Conservation (phyloP, 2,113 vertebrate species). For the Oplegnathus fasciatus region DNA sequence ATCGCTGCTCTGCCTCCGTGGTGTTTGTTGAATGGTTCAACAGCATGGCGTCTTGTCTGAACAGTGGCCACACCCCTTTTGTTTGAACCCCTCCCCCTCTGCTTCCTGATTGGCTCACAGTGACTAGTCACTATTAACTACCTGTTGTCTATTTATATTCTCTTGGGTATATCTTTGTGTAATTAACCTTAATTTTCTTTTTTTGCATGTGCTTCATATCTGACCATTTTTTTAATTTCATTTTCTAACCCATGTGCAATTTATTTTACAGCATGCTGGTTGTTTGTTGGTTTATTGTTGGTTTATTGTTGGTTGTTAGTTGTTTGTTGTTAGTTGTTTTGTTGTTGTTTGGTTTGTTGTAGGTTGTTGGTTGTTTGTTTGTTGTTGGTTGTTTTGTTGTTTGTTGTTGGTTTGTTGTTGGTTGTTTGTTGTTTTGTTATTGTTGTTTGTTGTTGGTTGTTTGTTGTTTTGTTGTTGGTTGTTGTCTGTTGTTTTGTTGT, state of each 20-base stretch:
- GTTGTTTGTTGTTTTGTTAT: too few species aligned
- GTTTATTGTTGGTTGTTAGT: not conserved
- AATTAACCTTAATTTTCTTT: not conserved
- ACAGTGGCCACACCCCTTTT: not conserved
- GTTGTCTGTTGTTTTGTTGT: too few species aligned
- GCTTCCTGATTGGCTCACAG: conserved; percentile 1
- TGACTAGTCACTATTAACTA: not conserved
- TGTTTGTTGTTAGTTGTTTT: too few species aligned
- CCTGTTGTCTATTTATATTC: not conserved
- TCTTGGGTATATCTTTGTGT: not conserved
- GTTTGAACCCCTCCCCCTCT: not conserved
- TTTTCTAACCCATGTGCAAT: not conserved
- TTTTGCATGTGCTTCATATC: not conserved
- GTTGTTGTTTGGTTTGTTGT: too few species aligned
- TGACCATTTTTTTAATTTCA: not conserved
- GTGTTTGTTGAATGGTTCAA: not conserved
- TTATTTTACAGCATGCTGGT: conserved; percentile 7
- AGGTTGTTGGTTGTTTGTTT: too few species aligned
- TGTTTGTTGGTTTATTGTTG: not conserved
- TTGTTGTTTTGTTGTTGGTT: too few species aligned
- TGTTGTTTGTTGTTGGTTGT: too few species aligned
- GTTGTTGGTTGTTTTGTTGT: too few species aligned
- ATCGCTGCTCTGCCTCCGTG: conserved; percentile 2
- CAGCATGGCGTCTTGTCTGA: conserved; percentile 13
- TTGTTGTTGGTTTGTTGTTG: too few species aligned